Evolutionary conservation across 2,113 vertebrate genomes (phyloP), one percentile per base, ranked within the genome.

Genomic region (Lepidothrix coronata): DNA sequence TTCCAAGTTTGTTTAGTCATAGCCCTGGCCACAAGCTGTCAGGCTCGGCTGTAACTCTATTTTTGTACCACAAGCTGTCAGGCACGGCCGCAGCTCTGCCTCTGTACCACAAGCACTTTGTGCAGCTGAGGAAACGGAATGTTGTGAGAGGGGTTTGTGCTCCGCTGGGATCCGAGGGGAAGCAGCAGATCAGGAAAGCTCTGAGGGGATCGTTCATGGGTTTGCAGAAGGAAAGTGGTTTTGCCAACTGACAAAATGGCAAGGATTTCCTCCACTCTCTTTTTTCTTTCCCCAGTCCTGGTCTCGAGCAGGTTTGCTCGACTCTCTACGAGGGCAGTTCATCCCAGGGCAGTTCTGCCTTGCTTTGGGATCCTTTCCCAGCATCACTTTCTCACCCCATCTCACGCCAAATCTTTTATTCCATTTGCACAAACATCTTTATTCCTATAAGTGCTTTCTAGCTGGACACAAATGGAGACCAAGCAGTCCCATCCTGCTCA

Each of bases 41-140:
- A 2, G 15, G 55, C 61, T 3, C 0, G 19, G 49, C 11, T 41
- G 5, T 20, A 14, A 12, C 39, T 51, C 49, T 49, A 1, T 10
- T 41, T 85, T 48, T 27, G 49, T 10, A 21, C 30, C 83, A 4
- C n/a, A 1, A 57, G 31, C 24, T 48, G 51, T 6, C 16, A 7
- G 27, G 49, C 58, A 9, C 0, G 20, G 51, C 12, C 2, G 3
- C 14, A 13, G 12, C 35, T 55, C 54, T 44, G 3, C 14, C 44
- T 79, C 52, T 27, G 54, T 10, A 21, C 30, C 86, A 4, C n/a
- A 1, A 52, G 31, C 22, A 23, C 25, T 59, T 66, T 58, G 15
- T 85, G 78, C 77, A 62, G 79, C 86, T 63, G 76, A 39, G 67
- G 74, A 35, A 31, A 23, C 3, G 8, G 46, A 12, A 8, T 17